These are phyloP conservation scores for Erebia epiphron DNA, from an alignment of 2,888 invertebrate species.

Conservation along the genomic window DNA sequence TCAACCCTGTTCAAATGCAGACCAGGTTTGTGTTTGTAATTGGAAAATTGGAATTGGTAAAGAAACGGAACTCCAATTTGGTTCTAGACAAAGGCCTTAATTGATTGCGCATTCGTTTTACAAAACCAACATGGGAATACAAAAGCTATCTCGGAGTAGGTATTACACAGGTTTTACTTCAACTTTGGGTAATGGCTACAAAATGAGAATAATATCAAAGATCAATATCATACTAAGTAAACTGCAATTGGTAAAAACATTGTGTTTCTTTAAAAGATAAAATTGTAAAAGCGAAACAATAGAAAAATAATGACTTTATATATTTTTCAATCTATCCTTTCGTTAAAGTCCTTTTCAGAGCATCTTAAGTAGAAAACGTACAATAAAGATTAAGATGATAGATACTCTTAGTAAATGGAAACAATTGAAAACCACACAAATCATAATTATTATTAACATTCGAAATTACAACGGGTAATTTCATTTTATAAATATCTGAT, in stretches of 20 bases:
- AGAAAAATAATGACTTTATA: too few relatives aligned
- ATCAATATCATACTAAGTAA: background rate
- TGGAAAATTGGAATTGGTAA: constrained; percentile 20
- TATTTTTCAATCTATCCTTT: too few relatives aligned
- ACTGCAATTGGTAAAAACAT: too few relatives aligned
- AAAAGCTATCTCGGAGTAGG: constrained; percentile 14
- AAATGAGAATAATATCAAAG: background rate
- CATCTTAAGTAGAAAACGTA: too few relatives aligned
- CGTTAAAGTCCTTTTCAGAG: too few relatives aligned
- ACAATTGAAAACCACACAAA: constrained; percentile 21
- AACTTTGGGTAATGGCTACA: background rate
- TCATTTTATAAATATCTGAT: constrained; percentile 8
- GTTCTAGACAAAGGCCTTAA: constrained; percentile 24
- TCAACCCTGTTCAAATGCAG: constrained; percentile 14
- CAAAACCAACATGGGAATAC: constrained; percentile 16
- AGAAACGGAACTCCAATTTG: constrained; percentile 20
- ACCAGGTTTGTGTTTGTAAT: constrained; percentile 21
- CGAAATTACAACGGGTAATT: constrained; percentile 17
- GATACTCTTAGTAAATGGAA: constrained; percentile 6
- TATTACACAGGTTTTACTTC: constrained; percentile 1
- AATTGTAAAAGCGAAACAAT: too few relatives aligned
- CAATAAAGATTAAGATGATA: too few relatives aligned
- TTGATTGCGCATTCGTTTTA: constrained; percentile 23
- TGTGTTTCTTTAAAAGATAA: too few relatives aligned
- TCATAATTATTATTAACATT: background rate